A percentile compares a stretch with the other conserved stretches of the same genome.
phyloP scores from a whole-genome alignment of 2,888 invertebrate genomes.

The Hofmannophila pseudospretella region DNA sequence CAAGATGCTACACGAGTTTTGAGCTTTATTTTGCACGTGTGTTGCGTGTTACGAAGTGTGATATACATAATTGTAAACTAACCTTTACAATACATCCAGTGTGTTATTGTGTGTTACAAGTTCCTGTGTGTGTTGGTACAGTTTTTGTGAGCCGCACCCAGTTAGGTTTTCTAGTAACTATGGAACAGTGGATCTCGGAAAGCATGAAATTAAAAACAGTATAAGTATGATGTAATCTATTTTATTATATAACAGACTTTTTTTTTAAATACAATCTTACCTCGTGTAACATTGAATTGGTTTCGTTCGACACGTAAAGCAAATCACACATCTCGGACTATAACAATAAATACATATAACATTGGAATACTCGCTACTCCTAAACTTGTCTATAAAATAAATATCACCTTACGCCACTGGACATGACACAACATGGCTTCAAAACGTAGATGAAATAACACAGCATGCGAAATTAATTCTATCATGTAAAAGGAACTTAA shows the following conservation, averaged over 20 bases:
- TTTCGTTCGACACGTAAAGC: constrained; percentile 49
- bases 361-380: constrained; percentile 60
- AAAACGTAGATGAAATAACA: constrained; percentile 40
- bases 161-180: too few species aligned
- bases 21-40: too few species aligned
- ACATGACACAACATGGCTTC: constrained; percentile 39
- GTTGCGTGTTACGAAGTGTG: too few species aligned
- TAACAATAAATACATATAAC: constrained; percentile 68
- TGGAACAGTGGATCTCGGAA: too few species aligned
- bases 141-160: too few species aligned
- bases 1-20: too few species aligned
- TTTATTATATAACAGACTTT: constrained; percentile 69
- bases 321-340: constrained; percentile 48
- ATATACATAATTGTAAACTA: too few species aligned
- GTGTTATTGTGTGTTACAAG: too few species aligned
- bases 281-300: constrained; percentile 59
- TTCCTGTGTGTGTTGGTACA: too few species aligned
- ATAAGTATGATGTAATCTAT: constrained; percentile 52
- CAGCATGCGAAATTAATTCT: constrained; percentile 42
- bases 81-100: too few species aligned
- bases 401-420: constrained; percentile 31
- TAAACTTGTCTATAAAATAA: constrained; percentile 47
- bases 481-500: constrained; percentile 45
- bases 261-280: constrained; percentile 70
- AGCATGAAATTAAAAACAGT: constrained; percentile 31